Evolutionary conservation across 2,113 vertebrate genomes (phyloP), one percentile per base, ranked within the genome.

Genomic region (Cheirogaleus medius): DNA sequence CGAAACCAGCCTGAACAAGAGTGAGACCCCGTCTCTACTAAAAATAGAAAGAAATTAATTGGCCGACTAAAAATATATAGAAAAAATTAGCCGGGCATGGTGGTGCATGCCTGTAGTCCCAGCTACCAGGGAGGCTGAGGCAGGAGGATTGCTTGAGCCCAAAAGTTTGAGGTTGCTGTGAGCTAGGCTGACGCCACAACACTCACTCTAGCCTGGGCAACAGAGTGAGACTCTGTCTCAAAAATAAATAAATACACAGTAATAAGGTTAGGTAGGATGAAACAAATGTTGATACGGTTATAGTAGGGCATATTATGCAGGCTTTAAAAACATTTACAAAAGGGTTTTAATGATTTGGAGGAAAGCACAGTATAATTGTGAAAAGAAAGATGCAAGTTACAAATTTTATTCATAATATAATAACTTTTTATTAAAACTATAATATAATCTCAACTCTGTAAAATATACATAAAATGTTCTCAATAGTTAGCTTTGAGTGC

Each of bases 361-460:
- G 44, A 81, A 95, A 97, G 4, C 11, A 86, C 1, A 88, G 11
- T 66, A 82, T 0, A 15, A 73, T 49, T 90, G 11, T 94, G 10
- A 73, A 87, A 86, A 92, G 52, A 66, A 78, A 94, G 93, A 68
- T 68, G 1, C 21, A 83, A n/a, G 2, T 94, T 92, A 66, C 2
- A 42, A 47, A 84, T 49, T 95, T 69, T 58, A 83, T 74, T 87
- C 9, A 71, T 21, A 73, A 37, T 63, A 4, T 77, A 66, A 29
- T 78, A 44, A 29, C 39, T 92, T 90, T 87, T 3, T 18, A 92
- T 56, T 56, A 56, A 56, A 29, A 47, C 23, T 80, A 32, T 64
- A 90, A 63, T 80, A 37, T 78, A 87, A 63, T 69, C 17, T 63
- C 44, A 91, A 91, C 82, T 96, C 44, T 88, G 17, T 85, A 68